phyloP scores from a whole-genome alignment of 2,797 vertebrate genomes.

The Chromis chromis region DNA sequence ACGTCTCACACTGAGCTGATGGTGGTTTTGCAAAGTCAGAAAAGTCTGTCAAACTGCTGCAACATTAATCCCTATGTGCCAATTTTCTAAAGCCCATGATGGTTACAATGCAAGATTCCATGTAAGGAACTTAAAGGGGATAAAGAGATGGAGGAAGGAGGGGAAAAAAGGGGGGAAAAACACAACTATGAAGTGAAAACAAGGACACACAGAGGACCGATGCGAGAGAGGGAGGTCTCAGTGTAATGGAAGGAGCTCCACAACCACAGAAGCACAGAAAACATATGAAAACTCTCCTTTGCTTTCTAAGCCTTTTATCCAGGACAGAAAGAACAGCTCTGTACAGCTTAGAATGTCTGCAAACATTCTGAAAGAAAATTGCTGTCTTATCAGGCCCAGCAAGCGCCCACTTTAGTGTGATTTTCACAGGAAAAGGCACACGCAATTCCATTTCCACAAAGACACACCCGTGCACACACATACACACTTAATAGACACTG shows the following conservation, averaged over 20 bases:
- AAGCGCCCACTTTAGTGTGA: slow-evolving; percentile 44
- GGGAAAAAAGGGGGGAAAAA: slow-evolving; percentile 10
- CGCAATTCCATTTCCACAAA: slow-evolving; percentile 33
- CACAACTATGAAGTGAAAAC: slow-evolving; percentile 18
- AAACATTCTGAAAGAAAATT: slow-evolving; percentile 58
- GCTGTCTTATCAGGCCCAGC: slow-evolving; percentile 52
- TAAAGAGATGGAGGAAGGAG: slow-evolving; percentile 5
- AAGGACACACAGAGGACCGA: slow-evolving; percentile 21
- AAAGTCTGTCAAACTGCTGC: slow-evolving; percentile 35
- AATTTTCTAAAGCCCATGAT: slow-evolving; percentile 10
- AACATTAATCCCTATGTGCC: slow-evolving; percentile 28
- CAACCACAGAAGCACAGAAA: slow-evolving; percentile 3
- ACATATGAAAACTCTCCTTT: slow-evolving; percentile 22
- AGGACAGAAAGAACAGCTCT: slow-evolving; percentile 34
- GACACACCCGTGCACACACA: slow-evolving; percentile 24
- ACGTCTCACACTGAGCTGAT: slow-evolving; percentile 16
- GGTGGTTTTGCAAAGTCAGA: slow-evolving; percentile 39
- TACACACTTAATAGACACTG: slow-evolving; percentile 31
- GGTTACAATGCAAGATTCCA: slow-evolving; percentile 5
- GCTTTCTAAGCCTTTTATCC: slow-evolving; percentile 60
- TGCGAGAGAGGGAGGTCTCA: slow-evolving; percentile 25
- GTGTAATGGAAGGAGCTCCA: slow-evolving; percentile 23
- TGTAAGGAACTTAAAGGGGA: neutral
- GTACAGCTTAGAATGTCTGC: slow-evolving; percentile 47
- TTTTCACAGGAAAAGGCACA: slow-evolving; percentile 29